Conservation (phyloP, 2,113 vertebrate genomes). For the Microcebus lehilahytsara region DNA sequence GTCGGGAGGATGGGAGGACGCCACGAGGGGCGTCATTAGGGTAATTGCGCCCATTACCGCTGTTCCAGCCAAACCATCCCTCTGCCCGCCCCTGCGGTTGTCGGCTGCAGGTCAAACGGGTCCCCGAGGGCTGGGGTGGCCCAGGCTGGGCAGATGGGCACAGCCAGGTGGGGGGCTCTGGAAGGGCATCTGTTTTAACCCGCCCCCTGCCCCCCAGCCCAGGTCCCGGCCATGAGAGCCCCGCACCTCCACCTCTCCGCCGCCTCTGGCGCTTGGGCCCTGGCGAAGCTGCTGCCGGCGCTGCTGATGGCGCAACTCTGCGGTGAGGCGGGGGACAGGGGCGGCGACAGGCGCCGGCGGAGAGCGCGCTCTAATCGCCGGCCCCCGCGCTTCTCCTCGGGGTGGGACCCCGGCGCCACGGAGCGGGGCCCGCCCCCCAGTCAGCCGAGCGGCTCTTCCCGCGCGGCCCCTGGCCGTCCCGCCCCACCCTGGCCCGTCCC, state of each 20-base stretch:
- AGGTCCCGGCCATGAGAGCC: constrained; percentile 22
- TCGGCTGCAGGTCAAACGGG: background rate
- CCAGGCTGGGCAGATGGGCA: accelerated
- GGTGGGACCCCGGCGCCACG: too few species aligned
- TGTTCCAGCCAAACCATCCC: accelerated
- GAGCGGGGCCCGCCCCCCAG: background rate
- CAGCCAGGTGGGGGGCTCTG: background rate
- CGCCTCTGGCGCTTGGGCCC: background rate
- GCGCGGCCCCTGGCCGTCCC: accelerated
- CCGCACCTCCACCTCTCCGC: background rate
- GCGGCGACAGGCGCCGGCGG: background rate
- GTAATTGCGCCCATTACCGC: background rate
- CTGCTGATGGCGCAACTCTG: constrained; percentile 59
- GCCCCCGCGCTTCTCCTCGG: background rate
- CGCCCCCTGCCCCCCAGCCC: background rate
- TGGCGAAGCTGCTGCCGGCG: constrained; percentile 31
- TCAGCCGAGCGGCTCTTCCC: background rate
- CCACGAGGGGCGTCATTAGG: background rate
- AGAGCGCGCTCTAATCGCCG: background rate
- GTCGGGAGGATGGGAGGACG: background rate
- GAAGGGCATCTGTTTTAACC: background rate
- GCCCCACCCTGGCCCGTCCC: background rate
- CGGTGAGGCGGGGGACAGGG: constrained; percentile 56
- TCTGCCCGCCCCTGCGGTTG: background rate
- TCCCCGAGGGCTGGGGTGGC: background rate